Conservation (phyloP, 2,797 vertebrate species). For the Yasuhikotakia modesta region DNA sequence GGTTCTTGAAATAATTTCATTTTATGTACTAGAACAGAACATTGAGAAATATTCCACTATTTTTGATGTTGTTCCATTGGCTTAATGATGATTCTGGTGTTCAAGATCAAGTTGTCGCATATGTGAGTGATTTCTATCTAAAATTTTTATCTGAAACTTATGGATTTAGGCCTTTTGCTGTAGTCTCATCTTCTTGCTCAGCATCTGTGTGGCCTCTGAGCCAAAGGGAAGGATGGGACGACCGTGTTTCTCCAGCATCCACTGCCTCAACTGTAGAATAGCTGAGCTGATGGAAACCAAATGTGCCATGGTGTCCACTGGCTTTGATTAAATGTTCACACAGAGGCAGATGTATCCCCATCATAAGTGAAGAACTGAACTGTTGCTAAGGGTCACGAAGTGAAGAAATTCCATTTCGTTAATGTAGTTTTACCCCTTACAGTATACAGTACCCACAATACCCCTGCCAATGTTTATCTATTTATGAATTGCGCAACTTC, state of each 20-base stretch:
- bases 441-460: conserved; percentile 21
- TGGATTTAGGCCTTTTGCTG: conserved; percentile 45
- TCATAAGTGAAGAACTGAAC: conserved; percentile 70
- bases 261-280: conserved; percentile 48
- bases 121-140: too few species aligned
- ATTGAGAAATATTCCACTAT: conserved; percentile 1
- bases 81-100: not conserved
- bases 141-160: not conserved
- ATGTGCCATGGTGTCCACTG: conserved; percentile 72
- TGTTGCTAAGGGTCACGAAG: conserved; percentile 71
- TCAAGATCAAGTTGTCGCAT: not conserved
- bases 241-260: conserved; percentile 35
- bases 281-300: conserved; percentile 78
- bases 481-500: conserved; percentile 73
- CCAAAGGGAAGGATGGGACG: conserved; percentile 48
- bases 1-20: conserved; percentile 6
- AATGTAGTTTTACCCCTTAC: conserved; percentile 22
- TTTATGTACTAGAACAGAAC: conserved; percentile 6
- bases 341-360: conserved; percentile 59
- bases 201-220: conserved; percentile 66
- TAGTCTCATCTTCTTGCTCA: conserved; percentile 60
- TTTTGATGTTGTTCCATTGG: not conserved
- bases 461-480: conserved; percentile 71
- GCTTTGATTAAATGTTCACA: conserved; percentile 73
- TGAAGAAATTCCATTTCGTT: conserved; percentile 50